Evolutionary conservation across 2,888 invertebrate species (phyloP).

Genomic region (Eupithecia subumbrata): DNA sequence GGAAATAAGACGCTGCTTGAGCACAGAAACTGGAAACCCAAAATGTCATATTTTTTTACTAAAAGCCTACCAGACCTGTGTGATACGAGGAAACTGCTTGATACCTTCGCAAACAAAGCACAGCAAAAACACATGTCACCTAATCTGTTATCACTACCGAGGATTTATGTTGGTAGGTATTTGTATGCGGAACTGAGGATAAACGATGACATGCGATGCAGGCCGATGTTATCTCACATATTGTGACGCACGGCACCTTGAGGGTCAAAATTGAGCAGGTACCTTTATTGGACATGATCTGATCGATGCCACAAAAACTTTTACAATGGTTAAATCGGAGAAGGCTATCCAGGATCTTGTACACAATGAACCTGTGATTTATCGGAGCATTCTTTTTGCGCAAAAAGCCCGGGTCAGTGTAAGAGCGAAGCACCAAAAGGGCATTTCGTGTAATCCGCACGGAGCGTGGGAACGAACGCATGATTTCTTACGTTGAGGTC

Average conservation of each 20-base stretch:
- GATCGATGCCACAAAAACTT: constrained; percentile 65
- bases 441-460: constrained; percentile 79
- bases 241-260: constrained; percentile 81
- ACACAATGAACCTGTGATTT: constrained; percentile 80
- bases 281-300: constrained; percentile 73
- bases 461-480: constrained; percentile 73
- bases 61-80: neutral
- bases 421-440: constrained; percentile 80
- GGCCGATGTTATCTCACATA: constrained; percentile 69
- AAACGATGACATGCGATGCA: constrained; percentile 42
- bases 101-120: constrained; percentile 16
- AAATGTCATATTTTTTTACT: neutral
- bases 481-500: constrained; percentile 42
- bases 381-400: constrained; percentile 78
- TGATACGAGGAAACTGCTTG: constrained; percentile 6
- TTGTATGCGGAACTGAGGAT: constrained; percentile 66
- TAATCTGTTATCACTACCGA: constrained; percentile 36
- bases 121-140: constrained; percentile 20
- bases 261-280: constrained; percentile 80
- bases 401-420: constrained; percentile 80
- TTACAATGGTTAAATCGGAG: constrained; percentile 69
- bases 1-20: neutral
- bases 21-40: neutral
- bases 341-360: constrained; percentile 68
- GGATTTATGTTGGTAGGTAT: constrained; percentile 27